These are phyloP conservation scores for Nemotelus pantherinus DNA, from an alignment of 2,888 invertebrate genomes.

Conservation along the genomic window DNA sequence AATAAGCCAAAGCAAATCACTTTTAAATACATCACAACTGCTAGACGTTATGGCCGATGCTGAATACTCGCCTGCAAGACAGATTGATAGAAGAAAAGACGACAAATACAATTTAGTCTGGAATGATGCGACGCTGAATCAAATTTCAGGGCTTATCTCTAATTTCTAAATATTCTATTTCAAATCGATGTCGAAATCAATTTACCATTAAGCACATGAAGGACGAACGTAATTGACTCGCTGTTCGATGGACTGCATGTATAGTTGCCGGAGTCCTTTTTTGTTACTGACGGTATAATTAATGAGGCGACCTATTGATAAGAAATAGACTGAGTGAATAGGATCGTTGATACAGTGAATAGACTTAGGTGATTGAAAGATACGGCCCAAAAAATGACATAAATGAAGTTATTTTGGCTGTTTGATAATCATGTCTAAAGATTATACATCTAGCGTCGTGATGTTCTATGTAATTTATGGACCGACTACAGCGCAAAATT, in stretches of 20 bases:
- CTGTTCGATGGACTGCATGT: constrained; percentile 95
- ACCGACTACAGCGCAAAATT: no score
- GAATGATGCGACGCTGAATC: background rate
- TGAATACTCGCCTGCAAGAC: constrained; percentile 62
- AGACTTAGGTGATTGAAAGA: no score
- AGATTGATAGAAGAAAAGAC: constrained; percentile 2
- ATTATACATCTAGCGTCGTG: no score
- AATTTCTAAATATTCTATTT: constrained; percentile 31
- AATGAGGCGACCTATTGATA: constrained; percentile 63
- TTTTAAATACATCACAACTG: constrained; percentile 50
- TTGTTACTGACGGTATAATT: constrained; percentile 64
- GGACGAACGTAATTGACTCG: constrained; percentile 85
- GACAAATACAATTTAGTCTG: constrained; percentile 28
- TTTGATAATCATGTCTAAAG: no score
- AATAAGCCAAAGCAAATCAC: constrained; percentile 5
- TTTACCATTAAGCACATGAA: constrained; percentile 91
- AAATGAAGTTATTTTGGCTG: no score
- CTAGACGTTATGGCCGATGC: constrained; percentile 65
- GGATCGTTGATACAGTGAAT: no score
- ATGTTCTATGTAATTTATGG: no score
- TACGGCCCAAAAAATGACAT: no score
- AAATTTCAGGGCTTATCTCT: constrained; percentile 38
- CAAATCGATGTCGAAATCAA: constrained; percentile 46
- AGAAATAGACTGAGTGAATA: constrained; percentile 37
- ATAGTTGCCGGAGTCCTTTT: constrained; percentile 76